Percentiles rank a stretch among this genome's conserved stretches.
Evolutionary conservation across 2,888 invertebrate species (phyloP).

Genomic region (Acanthococcus lagerstroemiae): DNA sequence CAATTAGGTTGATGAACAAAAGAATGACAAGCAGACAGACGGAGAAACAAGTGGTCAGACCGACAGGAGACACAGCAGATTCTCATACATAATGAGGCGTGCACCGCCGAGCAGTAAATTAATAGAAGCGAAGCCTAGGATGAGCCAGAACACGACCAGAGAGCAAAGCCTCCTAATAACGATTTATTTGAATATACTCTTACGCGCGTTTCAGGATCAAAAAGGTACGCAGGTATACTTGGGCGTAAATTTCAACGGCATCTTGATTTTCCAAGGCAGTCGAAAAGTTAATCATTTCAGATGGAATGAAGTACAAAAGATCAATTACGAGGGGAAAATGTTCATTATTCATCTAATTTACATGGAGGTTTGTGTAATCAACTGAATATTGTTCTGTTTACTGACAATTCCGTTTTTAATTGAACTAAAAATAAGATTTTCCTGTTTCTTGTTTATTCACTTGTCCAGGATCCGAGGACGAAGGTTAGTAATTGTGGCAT

Average conservation of each 20-base stretch:
- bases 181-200: not conserved
- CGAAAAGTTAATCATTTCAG: constrained; percentile 88
- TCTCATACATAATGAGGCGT: too few species aligned
- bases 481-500: constrained; percentile 42
- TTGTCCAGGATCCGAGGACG: constrained; percentile 45
- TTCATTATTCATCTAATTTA: constrained; percentile 89
- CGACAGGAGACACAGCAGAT: too few species aligned
- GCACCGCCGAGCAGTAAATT: too few species aligned
- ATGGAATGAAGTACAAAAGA: constrained; percentile 91
- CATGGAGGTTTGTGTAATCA: constrained; percentile 75
- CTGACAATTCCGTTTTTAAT: not conserved
- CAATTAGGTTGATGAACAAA: too few species aligned
- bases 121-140: too few species aligned
- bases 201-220: constrained; percentile 59
- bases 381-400: too few species aligned
- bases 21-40: too few species aligned
- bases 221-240: constrained; percentile 83
- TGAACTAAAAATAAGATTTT: not conserved
- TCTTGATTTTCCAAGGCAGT: constrained; percentile 88
- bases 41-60: too few species aligned
- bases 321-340: constrained; percentile 96
- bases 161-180: too few species aligned
- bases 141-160: too few species aligned
- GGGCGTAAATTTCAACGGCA: constrained; percentile 90
- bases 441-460: constrained; percentile 15